Evolutionary conservation across 2,888 invertebrate species (phyloP), one percentile per base, ranked within the genome.

Genomic region (Dolichomitus sp.): DNA sequence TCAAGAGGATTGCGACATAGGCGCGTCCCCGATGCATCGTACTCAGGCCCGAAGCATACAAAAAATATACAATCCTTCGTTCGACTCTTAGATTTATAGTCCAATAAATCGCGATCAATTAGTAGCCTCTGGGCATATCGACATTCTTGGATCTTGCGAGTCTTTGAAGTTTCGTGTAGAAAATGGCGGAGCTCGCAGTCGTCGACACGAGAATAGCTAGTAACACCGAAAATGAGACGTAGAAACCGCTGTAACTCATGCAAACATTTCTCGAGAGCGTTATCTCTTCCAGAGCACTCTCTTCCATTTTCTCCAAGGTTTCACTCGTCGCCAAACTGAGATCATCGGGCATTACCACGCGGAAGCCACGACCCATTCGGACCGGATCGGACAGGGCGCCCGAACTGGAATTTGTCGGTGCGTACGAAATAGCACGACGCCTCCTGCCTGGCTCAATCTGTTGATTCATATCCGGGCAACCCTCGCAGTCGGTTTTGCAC

Each of bases 401-500:
- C 83, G 95, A 95, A 12, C 84, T 87, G 40, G 81, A 85, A 57
- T 91, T 91, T 2, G 86, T 40, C n/a, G 89, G 76, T n/a, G 84
- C 75, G 14, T 88, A 84, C 6, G 85, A 88, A 1, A 86, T 83
- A 23, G 90, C 78, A 68, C 94, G 91, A 70, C 94, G 91, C 45
- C 94, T 91, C 83, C 93, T 91, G 11, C 94, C 94, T 0, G 95
- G 95, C 68, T 95, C 95, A 59, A 95, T 93, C 89, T 96, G 93
- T 91, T 96, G 96, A 88, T 95, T 93, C 42, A 95, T 95, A 84
- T 95, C 95, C 0, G 96, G 95, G 88, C 97, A 97, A 40, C 96
- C 95, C 79, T 96, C 96, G 89, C 97, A 97, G 87, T 97, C 96
- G 14, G 96, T 96, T 93, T 97, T 97, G 90, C 97, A 97, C 0